A percentile compares a stretch with the other conserved stretches of the same genome.
Conservation (phyloP, 2,797 vertebrate species). For the Steatocranus sp. region DNA sequence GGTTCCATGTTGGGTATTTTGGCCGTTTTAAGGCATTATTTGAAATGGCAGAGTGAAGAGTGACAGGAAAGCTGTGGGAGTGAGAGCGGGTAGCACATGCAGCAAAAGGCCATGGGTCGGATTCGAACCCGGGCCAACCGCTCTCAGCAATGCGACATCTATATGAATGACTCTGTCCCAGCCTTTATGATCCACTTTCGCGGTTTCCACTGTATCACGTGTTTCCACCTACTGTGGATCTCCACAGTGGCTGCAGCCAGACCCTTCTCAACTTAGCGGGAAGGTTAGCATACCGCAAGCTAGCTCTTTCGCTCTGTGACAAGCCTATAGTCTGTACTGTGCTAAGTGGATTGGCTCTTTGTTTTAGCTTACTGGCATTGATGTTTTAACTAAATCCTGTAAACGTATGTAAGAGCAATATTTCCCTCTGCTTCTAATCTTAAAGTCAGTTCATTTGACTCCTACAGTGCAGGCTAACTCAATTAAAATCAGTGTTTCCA, state of each 20-base stretch:
- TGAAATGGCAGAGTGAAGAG: background rate
- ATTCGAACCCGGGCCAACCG: background rate
- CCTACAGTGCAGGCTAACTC: background rate
- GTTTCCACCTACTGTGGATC: background rate
- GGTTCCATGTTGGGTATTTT: background rate
- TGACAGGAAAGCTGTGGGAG: background rate
- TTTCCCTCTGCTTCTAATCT: background rate
- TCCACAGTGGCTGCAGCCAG: background rate
- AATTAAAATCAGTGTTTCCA: background rate
- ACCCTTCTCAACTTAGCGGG: background rate
- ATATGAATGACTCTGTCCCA: background rate
- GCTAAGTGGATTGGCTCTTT: background rate
- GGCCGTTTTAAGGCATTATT: background rate
- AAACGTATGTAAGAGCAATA: background rate
- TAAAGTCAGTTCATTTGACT: background rate
- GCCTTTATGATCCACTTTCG: background rate
- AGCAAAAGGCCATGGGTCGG: background rate
- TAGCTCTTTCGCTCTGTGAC: background rate
- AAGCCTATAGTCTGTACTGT: background rate
- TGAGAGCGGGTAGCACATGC: rapidly evolving
- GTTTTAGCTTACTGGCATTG: background rate
- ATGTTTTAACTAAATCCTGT: background rate
- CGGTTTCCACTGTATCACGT: background rate
- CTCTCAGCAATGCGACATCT: background rate
- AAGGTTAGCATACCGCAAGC: background rate